Evolutionary conservation across 2,888 invertebrate genomes (phyloP).

Genomic region (Pasiphila rectangulata): DNA sequence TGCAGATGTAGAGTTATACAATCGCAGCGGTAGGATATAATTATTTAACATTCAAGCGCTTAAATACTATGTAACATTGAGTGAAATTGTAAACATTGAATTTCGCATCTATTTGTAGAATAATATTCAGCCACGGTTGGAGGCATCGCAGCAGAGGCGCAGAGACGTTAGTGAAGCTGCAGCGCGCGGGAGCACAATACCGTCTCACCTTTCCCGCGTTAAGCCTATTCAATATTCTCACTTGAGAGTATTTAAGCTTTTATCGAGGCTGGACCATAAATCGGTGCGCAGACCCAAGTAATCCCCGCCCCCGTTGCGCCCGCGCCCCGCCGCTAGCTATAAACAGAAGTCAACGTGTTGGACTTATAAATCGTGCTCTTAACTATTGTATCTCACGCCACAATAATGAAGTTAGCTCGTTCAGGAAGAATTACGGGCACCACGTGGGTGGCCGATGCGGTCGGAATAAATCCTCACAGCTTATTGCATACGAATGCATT

Average conservation of each 20-base stretch:
- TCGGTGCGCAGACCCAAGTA: conserved; percentile 75
- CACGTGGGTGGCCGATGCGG: conserved; percentile 76
- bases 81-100: no score
- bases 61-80: no score
- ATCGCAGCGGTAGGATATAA: no score
- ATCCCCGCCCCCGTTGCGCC: conserved; percentile 71
- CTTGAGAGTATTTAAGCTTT: conserved; percentile 78
- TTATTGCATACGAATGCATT: conserved; percentile 69
- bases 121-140: no score
- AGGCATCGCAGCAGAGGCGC: conserved; percentile 9
- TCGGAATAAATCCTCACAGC: conserved; percentile 69
- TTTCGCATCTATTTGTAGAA: no score
- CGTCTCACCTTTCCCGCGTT: conserved; percentile 34
- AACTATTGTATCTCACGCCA: conserved; percentile 80
- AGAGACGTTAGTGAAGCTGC: conserved; percentile 1
- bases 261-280: conserved; percentile 76
- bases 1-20: no score
- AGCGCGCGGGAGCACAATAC: conserved; percentile 22
- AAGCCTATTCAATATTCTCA: conserved; percentile 68
- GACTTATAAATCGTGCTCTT: conserved; percentile 80
- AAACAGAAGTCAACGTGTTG: conserved; percentile 81
- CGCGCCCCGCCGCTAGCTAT: conserved; percentile 71
- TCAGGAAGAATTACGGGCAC: conserved; percentile 76
- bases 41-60: no score
- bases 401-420: conserved; percentile 81